A percentile compares a stretch with the other conserved stretches of the same genome.
These are phyloP conservation scores for Hypomesus transpacificus DNA, from an alignment of 2,113 vertebrate genomes.

Conservation along the genomic window DNA sequence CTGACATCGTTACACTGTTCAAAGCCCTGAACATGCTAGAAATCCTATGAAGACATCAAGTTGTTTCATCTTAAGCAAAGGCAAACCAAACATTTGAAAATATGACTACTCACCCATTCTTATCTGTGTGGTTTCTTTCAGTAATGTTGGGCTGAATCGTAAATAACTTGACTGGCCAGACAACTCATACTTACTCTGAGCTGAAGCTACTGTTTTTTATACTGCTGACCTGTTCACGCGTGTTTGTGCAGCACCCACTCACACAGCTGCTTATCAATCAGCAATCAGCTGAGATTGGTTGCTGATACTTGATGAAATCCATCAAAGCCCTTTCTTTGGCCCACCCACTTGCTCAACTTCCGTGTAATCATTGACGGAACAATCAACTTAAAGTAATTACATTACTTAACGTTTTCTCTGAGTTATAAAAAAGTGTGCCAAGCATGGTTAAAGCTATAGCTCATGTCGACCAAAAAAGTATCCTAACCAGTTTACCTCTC, in stretches of 20 bases:
- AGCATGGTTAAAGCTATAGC: background rate
- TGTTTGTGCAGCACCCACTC: background rate
- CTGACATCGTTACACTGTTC: background rate
- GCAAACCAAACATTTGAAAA: background rate
- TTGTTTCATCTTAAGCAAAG: background rate
- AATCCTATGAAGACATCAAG: too few relatives aligned
- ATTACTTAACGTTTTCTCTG: background rate
- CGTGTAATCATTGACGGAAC: background rate
- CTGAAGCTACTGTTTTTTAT: conserved; percentile 26
- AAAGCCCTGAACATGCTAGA: too few relatives aligned
- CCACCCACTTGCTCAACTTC: background rate
- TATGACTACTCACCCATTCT: background rate
- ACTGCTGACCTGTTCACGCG: background rate
- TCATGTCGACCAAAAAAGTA: too few relatives aligned
- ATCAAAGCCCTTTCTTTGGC: background rate
- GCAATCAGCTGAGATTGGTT: conserved; percentile 27
- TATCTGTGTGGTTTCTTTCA: too few relatives aligned
- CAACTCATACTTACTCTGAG: background rate
- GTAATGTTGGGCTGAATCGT: too few relatives aligned
- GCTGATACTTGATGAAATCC: background rate
- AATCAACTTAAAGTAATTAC: background rate
- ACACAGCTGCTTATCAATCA: conserved; percentile 46
- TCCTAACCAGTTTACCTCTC: too few relatives aligned
- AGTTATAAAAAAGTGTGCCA: background rate
- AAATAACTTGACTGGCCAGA: background rate